These are phyloP conservation scores for Nephotettix cincticeps DNA, from an alignment of 1,140 invertebrate genomes.

Conservation along the genomic window DNA sequence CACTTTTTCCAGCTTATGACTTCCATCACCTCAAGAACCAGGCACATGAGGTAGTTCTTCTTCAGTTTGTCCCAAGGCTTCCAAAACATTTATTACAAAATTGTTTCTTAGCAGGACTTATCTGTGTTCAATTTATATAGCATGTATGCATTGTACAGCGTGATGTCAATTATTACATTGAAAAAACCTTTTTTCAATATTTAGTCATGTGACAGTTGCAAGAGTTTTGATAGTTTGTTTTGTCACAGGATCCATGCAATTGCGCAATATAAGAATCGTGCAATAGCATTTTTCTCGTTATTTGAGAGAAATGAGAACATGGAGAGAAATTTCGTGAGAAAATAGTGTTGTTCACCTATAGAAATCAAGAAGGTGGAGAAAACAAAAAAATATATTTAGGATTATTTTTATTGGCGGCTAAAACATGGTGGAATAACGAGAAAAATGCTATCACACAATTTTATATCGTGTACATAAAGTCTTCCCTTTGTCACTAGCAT, in stretches of 20 bases:
- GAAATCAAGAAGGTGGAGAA: too few relatives aligned
- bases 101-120: not conserved
- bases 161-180: not conserved
- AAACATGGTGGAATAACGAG: too few relatives aligned
- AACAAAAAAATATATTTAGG: too few relatives aligned
- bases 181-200: conserved; percentile 6
- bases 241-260: too few relatives aligned
- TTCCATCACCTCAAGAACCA: not conserved
- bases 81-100: not conserved
- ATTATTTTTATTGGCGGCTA: too few relatives aligned
- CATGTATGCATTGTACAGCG: not conserved
- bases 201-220: not conserved
- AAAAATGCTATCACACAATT: too few relatives aligned
- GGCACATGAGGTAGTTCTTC: not conserved
- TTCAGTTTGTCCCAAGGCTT: not conserved
- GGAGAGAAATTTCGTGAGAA: too few relatives aligned
- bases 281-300: too few relatives aligned
- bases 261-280: too few relatives aligned
- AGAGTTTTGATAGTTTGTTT: not conserved
- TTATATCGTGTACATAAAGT: too few relatives aligned
- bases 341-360: too few relatives aligned
- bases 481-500: not conserved
- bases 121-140: not conserved
- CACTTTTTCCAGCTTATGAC: not conserved
- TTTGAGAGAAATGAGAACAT: too few relatives aligned